Conservation (phyloP, 2,113 vertebrate species). For the Chrysochloris asiatica region DNA sequence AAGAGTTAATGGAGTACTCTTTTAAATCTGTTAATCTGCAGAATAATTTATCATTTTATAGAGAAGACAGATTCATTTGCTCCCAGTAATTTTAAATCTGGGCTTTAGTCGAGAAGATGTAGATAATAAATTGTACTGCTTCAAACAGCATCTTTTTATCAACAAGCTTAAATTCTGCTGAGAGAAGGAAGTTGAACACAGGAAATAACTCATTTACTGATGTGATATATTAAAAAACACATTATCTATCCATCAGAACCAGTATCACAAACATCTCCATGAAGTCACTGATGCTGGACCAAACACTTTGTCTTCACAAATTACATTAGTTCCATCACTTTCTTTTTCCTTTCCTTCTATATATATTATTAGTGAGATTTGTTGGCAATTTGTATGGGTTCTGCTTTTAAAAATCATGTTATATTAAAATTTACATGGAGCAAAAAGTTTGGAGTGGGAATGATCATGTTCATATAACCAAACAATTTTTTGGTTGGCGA, state of each 20-base stretch:
- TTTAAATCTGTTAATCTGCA: conserved; percentile 1
- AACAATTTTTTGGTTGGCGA: neutral
- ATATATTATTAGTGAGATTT: neutral
- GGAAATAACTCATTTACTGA: conserved; percentile 68
- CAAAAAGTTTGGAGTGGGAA: neutral
- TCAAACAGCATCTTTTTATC: conserved; percentile 54
- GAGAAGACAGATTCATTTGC: neutral
- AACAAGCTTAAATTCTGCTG: conserved; percentile 54
- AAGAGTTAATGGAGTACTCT: neutral
- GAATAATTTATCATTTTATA: neutral
- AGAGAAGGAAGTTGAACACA: conserved; percentile 62
- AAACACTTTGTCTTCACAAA: neutral
- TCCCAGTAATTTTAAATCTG: neutral
- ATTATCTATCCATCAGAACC: conserved; percentile 8
- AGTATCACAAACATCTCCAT: neutral
- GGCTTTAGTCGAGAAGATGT: neutral
- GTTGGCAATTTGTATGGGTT: neutral
- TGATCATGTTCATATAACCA: neutral
- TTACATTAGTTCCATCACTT: neutral
- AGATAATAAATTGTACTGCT: neutral
- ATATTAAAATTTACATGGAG: neutral
- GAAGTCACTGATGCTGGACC: neutral
- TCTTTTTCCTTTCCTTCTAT: neutral
- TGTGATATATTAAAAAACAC: conserved; percentile 1
- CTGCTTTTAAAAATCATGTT: neutral